phyloP scores from a whole-genome alignment of 2,888 invertebrate species.

The Tetrapedia diversipes region DNA sequence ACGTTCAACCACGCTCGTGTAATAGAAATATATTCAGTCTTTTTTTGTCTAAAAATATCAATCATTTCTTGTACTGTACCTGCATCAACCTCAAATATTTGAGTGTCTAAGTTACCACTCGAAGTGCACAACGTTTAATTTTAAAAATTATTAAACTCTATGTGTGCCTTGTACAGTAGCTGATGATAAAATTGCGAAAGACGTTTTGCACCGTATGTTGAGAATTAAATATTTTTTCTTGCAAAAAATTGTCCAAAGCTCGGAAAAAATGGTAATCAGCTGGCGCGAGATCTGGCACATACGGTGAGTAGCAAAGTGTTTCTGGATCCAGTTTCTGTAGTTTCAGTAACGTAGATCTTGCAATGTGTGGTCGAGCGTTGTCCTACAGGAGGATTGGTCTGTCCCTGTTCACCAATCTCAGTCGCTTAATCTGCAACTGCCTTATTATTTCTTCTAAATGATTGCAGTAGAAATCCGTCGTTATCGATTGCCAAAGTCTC shows the following conservation, averaged over 20 bases:
- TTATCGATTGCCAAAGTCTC: background rate
- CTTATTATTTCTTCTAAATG: constrained; percentile 9
- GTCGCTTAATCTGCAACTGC: constrained; percentile 10
- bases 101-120: no score
- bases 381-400: constrained; percentile 29
- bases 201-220: no score
- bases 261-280: no score
- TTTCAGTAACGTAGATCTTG: constrained; percentile 17
- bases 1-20: no score
- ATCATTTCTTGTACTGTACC: no score
- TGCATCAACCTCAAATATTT: no score
- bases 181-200: constrained; percentile 17
- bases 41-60: no score
- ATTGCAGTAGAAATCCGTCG: background rate
- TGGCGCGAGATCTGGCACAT: no score
- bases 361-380: constrained; percentile 30
- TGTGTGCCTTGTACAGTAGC: no score
- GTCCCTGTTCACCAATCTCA: constrained; percentile 34
- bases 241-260: constrained; percentile 18
- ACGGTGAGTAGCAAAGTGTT: constrained; percentile 25
- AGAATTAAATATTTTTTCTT: constrained; percentile 8
- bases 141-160: no score
- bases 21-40: no score
- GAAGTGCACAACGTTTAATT: no score
- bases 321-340: constrained; percentile 29